Evolutionary conservation across 2,113 vertebrate species (phyloP).

Genomic region (Chunga burmeisteri): DNA sequence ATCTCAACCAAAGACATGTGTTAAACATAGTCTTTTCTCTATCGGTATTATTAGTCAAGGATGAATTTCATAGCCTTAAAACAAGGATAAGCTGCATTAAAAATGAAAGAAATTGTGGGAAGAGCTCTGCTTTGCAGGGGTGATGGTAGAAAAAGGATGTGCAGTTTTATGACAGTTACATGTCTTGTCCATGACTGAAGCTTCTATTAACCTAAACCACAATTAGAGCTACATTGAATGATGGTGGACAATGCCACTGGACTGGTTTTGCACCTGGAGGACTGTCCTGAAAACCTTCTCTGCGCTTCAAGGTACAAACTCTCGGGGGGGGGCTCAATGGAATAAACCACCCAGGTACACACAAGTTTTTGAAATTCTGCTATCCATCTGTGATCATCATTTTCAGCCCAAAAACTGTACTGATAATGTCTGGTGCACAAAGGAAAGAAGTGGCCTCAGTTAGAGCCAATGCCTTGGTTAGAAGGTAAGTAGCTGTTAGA

Average conservation of each 20-base stretch:
- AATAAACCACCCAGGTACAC: not conserved
- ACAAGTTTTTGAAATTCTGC: not conserved
- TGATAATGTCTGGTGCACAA: not conserved
- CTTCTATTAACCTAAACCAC: not conserved
- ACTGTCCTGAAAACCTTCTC: not conserved
- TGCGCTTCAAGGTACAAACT: not conserved
- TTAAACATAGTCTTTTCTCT: constrained; percentile 34
- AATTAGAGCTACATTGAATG: not conserved
- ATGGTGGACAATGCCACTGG: not conserved
- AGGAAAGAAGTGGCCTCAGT: not conserved
- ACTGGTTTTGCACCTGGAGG: not conserved
- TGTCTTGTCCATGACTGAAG: not conserved
- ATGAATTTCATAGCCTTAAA: constrained; percentile 23
- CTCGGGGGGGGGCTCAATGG: not conserved
- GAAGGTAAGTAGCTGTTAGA: not conserved
- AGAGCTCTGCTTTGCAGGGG: not conserved
- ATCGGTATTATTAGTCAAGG: constrained; percentile 24
- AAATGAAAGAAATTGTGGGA: constrained; percentile 3
- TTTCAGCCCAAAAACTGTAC: not conserved
- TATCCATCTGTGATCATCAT: not conserved
- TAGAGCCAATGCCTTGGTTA: not conserved
- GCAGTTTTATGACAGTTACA: not conserved
- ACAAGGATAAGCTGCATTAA: constrained; percentile 6
- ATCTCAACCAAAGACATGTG: constrained; percentile 12
- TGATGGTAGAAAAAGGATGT: not conserved